Conservation (phyloP, 2,797 vertebrate species). For the Manis crassicaudata region DNA sequence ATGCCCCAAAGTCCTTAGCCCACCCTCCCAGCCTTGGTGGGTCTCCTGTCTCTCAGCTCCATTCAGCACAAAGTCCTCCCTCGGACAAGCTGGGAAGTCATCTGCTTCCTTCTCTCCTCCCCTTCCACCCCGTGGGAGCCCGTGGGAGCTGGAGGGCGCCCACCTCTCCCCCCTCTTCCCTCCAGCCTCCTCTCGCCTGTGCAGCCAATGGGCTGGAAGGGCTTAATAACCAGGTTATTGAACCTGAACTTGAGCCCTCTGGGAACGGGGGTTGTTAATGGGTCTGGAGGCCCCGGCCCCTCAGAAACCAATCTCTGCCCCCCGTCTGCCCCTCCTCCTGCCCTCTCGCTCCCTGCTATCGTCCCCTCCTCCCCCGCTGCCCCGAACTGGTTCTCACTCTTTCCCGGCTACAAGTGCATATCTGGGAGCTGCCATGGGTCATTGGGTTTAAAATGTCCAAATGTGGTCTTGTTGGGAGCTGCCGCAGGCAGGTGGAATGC, state of each 20-base stretch:
- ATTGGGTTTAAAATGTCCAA: not conserved
- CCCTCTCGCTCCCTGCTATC: not conserved
- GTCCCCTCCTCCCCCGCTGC: not conserved
- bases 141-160: not conserved
- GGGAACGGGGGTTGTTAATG: not conserved
- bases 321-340: not conserved
- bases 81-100: conserved; percentile 47
- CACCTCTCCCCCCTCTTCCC: not conserved
- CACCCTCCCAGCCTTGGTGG: not conserved
- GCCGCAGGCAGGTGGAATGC: not conserved
- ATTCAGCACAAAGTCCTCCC: conserved; percentile 4
- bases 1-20: not conserved
- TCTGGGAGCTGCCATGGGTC: not conserved
- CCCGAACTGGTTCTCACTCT: not conserved
- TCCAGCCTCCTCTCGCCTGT: not conserved
- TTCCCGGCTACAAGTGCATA: not conserved
- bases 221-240: conserved; percentile 51
- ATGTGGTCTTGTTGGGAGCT: not conserved
- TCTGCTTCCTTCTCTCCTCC: conserved; percentile 3
- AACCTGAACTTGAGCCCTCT: conserved; percentile 49
- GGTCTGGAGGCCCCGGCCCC: not conserved
- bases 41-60: not conserved
- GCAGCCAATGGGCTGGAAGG: conserved; percentile 22
- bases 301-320: not conserved
- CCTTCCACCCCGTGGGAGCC: not conserved